Conservation (phyloP, 2,888 invertebrate species). For the Mamestra brassicae region DNA sequence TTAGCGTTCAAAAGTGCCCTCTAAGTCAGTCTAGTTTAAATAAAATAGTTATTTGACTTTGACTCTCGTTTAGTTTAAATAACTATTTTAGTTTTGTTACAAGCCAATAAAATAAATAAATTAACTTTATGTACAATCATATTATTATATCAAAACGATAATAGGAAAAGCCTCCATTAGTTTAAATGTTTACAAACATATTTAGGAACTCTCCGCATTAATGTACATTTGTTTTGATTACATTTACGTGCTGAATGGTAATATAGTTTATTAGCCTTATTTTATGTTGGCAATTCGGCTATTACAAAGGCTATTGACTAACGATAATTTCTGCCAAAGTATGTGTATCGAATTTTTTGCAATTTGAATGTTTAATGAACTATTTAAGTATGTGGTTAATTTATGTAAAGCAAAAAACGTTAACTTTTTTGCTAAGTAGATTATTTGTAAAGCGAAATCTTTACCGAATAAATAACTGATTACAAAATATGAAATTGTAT, state of each 20-base stretch:
- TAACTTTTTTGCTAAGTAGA: too few species aligned
- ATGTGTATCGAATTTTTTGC: slow-evolving; percentile 32
- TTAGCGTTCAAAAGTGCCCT: neutral
- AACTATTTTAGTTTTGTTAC: neutral
- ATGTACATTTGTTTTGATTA: slow-evolving; percentile 49
- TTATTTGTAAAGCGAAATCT: too few species aligned
- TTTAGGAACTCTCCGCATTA: slow-evolving; percentile 23
- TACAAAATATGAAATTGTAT: too few species aligned
- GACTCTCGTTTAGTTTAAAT: neutral
- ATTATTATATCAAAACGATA: neutral
- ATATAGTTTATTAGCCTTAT: slow-evolving; percentile 25
- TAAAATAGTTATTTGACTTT: too few species aligned
- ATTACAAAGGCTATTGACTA: slow-evolving; percentile 17
- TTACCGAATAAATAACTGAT: too few species aligned
- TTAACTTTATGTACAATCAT: neutral
- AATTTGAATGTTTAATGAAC: slow-evolving; percentile 35
- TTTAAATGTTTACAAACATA: slow-evolving; percentile 25
- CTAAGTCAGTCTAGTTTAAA: too few species aligned
- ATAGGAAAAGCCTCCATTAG: slow-evolving; percentile 4
- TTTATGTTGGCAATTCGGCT: slow-evolving; percentile 27
- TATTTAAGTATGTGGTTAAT: neutral
- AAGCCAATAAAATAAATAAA: neutral
- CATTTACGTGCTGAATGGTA: slow-evolving; percentile 9
- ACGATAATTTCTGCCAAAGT: slow-evolving; percentile 1
- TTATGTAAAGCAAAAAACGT: neutral